phyloP scores from a whole-genome alignment of 2,888 invertebrate species.

The Cremastinae sp. region DNA sequence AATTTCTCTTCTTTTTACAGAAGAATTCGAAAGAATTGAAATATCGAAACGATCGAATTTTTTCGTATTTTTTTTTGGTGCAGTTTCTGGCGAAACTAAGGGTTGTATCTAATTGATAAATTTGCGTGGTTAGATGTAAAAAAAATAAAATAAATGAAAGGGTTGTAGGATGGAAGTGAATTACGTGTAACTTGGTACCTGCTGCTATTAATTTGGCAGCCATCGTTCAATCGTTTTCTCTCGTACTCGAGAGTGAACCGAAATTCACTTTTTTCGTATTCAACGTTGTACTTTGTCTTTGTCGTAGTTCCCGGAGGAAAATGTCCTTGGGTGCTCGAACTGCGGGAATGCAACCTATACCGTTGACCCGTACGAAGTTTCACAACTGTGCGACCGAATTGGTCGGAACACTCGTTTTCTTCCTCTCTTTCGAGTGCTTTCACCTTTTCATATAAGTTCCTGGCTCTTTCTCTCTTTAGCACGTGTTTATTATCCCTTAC shows the following conservation, averaged over 20 bases:
- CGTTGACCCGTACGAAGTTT: conserved; percentile 46
- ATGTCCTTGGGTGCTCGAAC: conserved; percentile 32
- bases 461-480: background rate
- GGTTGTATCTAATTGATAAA: too few species aligned
- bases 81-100: too few species aligned
- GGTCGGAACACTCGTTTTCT: background rate
- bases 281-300: conserved; percentile 19
- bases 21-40: conserved; percentile 45
- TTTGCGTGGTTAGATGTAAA: background rate
- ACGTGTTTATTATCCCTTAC: conserved; percentile 9
- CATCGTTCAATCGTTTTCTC: conserved; percentile 67
- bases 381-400: conserved; percentile 36
- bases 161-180: conserved; percentile 66
- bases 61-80: too few species aligned
- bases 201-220: conserved; percentile 74
- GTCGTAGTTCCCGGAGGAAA: background rate
- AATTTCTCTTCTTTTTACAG: too few species aligned
- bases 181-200: conserved; percentile 15
- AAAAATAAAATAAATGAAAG: conserved; percentile 30
- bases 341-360: conserved; percentile 21
- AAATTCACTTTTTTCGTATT: conserved; percentile 16
- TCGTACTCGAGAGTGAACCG: conserved; percentile 8
- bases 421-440: background rate
- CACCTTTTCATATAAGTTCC: conserved; percentile 35
- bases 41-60: too few species aligned